Percentiles rank a stretch among this genome's conserved stretches.
Evolutionary conservation across 2,113 vertebrate species (phyloP).

Genomic region (Morone saxatilis): DNA sequence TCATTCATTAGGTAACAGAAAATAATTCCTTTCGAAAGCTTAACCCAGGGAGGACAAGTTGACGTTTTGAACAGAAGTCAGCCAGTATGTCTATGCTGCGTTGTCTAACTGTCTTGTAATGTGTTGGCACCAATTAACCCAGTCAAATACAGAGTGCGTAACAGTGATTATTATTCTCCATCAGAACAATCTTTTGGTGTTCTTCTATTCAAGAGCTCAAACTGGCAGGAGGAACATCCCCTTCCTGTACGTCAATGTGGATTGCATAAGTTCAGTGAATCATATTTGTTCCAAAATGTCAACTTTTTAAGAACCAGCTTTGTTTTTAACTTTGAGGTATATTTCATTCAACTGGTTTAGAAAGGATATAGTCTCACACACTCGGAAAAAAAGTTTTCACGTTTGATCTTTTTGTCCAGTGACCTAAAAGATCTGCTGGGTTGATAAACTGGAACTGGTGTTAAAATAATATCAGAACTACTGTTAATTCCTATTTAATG

Average conservation of each 20-base stretch:
- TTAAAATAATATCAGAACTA: too few species aligned
- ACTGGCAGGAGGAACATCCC: too few species aligned
- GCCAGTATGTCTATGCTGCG: not conserved
- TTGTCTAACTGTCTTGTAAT: not conserved
- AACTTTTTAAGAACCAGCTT: not conserved
- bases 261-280: not conserved
- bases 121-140: not conserved
- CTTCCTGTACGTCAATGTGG: not conserved
- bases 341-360: not conserved
- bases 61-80: not conserved
- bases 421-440: too few species aligned
- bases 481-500: too few species aligned
- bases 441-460: too few species aligned
- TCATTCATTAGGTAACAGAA: not conserved
- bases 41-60: not conserved
- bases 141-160: not conserved
- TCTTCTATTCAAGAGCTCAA: not conserved
- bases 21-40: conserved; percentile 6
- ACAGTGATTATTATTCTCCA: not conserved
- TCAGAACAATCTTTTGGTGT: not conserved
- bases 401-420: too few species aligned
- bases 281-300: not conserved
- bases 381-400: too few species aligned
- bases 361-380: not conserved
- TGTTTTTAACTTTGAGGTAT: not conserved